Evolutionary conservation across 1,140 invertebrate species (phyloP), one percentile per base, ranked within the genome.

Genomic region (Euwallacea similis): DNA sequence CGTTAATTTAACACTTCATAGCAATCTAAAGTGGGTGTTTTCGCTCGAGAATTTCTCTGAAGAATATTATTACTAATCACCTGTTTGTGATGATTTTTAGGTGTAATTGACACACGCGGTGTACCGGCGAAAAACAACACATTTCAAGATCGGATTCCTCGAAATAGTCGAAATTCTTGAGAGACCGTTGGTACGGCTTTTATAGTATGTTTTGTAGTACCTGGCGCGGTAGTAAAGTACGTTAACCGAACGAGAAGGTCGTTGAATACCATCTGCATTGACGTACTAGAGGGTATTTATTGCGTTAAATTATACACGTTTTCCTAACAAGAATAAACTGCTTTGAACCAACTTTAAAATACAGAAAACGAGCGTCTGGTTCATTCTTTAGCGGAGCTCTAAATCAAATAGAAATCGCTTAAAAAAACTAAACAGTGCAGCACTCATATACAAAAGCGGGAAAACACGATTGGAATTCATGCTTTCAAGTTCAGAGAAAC

Each of bases 221-320:
- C 46, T 50, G 46, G 46, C 46, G 46, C 13, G 46, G 58, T 60
- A 60, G 21, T 33, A 33, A 33, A 33, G 58, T 60, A 60, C 58
- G 58, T 60, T 60, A 60, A 60, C 58, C 58, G 58, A 60, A 60
- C 58, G 33, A 21, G 58, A 60, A 60, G 58, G 58, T 60, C 58
- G 58, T 11, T 42, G 15, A 13, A 9, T 60, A 42, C 58, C 21
- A 60, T 42, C 58, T 11, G 15, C 54, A 56, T 15, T 33, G 58
- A 41, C 58, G 58, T 41, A 33, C 21, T 41, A 60, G 21, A 33
- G 21, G 21, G 21, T 33, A 33, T 33, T 33, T 33, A 33, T 33
- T 33, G 21, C 21, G 4, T 33, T 33, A 33, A 33, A 33, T 33
- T 33, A 33, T 33, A 33, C 21, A 33, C 21, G n/a, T 33, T 33